phyloP scores from a whole-genome alignment of 2,888 invertebrate genomes.

The Drosophila nigricruria region DNA sequence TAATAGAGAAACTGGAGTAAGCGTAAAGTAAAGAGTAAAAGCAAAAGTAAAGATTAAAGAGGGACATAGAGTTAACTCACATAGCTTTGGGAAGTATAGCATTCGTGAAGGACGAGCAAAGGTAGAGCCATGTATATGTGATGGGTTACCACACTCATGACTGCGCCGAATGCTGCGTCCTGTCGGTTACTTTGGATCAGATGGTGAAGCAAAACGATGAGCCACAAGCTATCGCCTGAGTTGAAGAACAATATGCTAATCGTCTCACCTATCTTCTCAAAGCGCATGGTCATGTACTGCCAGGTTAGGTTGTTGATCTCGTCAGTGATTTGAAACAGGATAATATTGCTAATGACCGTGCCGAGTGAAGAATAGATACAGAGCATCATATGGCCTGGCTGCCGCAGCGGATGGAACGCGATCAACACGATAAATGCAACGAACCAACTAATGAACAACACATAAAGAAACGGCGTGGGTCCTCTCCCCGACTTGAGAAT shows the following conservation, averaged over 20 bases:
- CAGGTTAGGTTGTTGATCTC: conserved; percentile 49
- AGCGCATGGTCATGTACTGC: conserved; percentile 49
- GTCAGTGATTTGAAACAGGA: neutral
- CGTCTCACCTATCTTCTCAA: conserved; percentile 24
- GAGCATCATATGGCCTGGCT: conserved; percentile 27
- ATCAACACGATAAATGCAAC: conserved; percentile 15
- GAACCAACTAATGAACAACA: conserved; percentile 29
- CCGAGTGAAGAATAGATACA: conserved; percentile 15
- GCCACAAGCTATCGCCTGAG: conserved; percentile 16
- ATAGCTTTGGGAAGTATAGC: conserved; percentile 23
- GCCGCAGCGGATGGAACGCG: conserved; percentile 26
- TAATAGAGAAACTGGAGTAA: neutral
- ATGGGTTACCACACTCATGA: conserved; percentile 41
- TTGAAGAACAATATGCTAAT: conserved; percentile 29
- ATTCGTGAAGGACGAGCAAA: conserved; percentile 20
- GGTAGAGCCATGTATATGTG: conserved; percentile 40
- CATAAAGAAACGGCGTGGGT: accelerated
- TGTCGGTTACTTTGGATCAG: conserved; percentile 9
- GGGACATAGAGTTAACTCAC: conserved; percentile 34
- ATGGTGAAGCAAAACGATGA: conserved; percentile 17
- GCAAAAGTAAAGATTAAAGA: neutral
- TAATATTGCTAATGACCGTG: conserved; percentile 17
- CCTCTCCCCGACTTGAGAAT: neutral
- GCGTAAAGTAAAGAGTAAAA: neutral
- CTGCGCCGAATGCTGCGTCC: conserved; percentile 48